phyloP scores from a whole-genome alignment of 2,113 vertebrate genomes.

The Tyrannus savana region DNA sequence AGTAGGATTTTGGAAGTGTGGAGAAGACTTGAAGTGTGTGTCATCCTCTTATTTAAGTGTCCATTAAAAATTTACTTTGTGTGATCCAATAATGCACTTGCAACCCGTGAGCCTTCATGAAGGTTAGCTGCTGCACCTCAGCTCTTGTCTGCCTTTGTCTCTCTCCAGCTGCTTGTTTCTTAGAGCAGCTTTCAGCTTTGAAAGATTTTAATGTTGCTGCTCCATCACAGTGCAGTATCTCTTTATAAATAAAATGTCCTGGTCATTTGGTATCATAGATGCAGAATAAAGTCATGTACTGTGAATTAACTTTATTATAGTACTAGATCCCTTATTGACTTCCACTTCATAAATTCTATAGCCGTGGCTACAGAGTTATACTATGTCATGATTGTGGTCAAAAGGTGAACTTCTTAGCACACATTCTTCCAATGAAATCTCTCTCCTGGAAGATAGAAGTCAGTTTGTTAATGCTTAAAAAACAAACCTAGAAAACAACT shows the following conservation, averaged over 20 bases:
- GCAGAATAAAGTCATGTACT: not conserved
- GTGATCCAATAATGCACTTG: not conserved
- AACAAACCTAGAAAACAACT: not conserved
- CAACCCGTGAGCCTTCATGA: not conserved
- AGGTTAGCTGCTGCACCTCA: not conserved
- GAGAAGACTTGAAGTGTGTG: not conserved
- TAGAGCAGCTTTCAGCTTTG: not conserved
- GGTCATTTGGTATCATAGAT: not conserved
- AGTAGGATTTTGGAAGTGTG: not conserved
- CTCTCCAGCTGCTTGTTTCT: not conserved
- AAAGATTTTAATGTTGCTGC: not conserved
- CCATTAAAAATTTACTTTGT: not conserved
- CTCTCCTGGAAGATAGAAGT: not conserved
- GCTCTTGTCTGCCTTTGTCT: not conserved
- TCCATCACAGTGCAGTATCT: not conserved
- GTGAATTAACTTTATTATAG: not conserved
- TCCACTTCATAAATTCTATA: not conserved
- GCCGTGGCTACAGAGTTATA: not conserved
- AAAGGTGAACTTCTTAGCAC: not conserved
- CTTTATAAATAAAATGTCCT: not conserved
- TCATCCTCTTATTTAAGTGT: not conserved
- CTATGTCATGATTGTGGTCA: not conserved
- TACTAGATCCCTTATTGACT: not conserved
- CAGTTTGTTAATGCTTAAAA: not conserved
- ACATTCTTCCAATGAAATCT: not conserved